Evolutionary conservation across 2,113 vertebrate genomes (phyloP).

Genomic region (Girardinichthys multiradiatus): DNA sequence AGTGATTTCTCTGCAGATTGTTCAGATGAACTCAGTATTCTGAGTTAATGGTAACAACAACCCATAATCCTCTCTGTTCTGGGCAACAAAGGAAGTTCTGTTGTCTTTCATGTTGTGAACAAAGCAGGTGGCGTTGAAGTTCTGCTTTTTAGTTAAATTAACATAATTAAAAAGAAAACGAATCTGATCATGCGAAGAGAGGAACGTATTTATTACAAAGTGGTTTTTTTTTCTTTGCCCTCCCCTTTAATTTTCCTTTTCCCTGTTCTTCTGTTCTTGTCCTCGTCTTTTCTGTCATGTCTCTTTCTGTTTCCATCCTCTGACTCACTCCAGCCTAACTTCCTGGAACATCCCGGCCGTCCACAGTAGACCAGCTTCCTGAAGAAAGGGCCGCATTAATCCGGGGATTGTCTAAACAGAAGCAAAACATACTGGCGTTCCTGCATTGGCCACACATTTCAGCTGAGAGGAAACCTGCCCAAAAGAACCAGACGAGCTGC

Average conservation of each 20-base stretch:
- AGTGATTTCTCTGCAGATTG: too few species aligned
- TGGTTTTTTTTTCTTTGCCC: background rate
- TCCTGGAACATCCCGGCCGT: background rate
- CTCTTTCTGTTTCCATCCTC: background rate
- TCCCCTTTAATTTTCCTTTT: background rate
- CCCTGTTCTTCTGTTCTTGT: background rate
- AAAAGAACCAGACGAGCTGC: too few species aligned
- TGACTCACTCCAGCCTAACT: background rate
- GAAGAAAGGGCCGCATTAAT: background rate
- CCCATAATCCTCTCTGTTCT: background rate
- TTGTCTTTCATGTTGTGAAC: background rate
- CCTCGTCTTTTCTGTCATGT: background rate
- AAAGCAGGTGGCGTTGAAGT: background rate
- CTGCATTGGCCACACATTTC: too few species aligned
- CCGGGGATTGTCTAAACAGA: too few species aligned
- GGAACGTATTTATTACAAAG: background rate
- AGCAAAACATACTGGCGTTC: too few species aligned
- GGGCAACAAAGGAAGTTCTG: too few species aligned
- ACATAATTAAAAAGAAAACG: background rate
- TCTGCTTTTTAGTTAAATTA: background rate
- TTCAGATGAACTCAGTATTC: too few species aligned
- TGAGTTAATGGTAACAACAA: background rate
- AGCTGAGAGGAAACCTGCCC: too few species aligned
- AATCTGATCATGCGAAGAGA: background rate
- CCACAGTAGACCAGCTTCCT: background rate